A percentile compares a stretch with the other conserved stretches of the same genome.
Evolutionary conservation across 2,113 vertebrate species (phyloP).

Genomic region (Leucosticte australis): DNA sequence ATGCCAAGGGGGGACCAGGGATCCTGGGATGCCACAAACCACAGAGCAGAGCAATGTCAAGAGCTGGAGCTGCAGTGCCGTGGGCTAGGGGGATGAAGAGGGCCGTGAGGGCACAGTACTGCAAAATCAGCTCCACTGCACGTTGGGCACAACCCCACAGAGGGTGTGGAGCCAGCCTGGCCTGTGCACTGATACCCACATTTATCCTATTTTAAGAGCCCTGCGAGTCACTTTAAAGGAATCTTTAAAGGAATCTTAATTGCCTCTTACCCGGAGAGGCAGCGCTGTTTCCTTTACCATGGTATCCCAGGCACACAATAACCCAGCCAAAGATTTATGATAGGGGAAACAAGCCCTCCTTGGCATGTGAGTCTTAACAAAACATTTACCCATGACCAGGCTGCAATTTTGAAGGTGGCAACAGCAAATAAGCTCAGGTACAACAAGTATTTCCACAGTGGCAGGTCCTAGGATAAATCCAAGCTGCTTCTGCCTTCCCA

Average conservation of each 20-base stretch:
- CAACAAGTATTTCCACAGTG: background rate
- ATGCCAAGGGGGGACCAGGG: too few species aligned
- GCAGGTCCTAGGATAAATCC: background rate
- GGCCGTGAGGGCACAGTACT: fast-evolving
- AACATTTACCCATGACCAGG: background rate
- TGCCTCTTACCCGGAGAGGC: background rate
- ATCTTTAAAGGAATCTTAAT: constrained; percentile 23
- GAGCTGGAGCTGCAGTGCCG: fast-evolving
- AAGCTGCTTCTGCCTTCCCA: background rate
- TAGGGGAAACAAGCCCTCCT: background rate
- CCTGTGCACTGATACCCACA: background rate
- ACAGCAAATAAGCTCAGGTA: background rate
- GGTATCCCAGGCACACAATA: background rate
- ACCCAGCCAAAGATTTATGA: background rate
- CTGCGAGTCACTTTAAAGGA: background rate
- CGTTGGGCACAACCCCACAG: fast-evolving
- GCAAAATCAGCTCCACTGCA: background rate
- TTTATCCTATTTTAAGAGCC: background rate
- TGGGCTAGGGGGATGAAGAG: background rate
- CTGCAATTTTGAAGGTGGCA: background rate
- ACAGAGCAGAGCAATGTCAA: fast-evolving
- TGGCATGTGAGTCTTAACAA: background rate
- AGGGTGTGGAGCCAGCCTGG: background rate
- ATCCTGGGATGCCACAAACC: background rate
- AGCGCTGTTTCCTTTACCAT: fast-evolving